These are phyloP conservation scores for Pteronotus mesoamericanus DNA, from an alignment of 2,797 vertebrate species.

Conservation along the genomic window DNA sequence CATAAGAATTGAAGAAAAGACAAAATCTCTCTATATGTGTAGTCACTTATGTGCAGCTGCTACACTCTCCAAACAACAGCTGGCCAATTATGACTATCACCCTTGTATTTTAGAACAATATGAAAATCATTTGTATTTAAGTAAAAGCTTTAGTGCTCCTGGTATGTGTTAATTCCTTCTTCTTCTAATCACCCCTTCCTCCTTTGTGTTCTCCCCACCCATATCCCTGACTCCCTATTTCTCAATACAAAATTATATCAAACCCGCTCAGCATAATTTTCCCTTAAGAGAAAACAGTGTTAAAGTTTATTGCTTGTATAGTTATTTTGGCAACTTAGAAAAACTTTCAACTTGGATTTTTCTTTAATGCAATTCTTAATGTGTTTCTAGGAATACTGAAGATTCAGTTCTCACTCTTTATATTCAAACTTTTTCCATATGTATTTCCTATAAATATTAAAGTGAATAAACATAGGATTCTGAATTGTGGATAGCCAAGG, in stretches of 20 bases:
- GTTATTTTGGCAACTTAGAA: constrained; percentile 36
- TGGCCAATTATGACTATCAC: constrained; percentile 35
- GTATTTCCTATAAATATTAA: constrained; percentile 33
- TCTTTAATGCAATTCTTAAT: not conserved
- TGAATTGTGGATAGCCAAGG: not conserved
- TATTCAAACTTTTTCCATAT: not conserved
- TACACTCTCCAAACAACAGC: not conserved
- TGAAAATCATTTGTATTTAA: constrained; percentile 42
- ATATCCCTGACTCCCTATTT: not conserved
- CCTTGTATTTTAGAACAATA: not conserved
- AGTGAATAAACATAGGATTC: not conserved
- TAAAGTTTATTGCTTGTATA: not conserved
- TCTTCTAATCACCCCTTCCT: not conserved
- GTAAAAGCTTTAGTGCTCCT: not conserved
- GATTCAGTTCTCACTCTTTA: not conserved
- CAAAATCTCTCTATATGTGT: not conserved
- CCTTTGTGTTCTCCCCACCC: not conserved
- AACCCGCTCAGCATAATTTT: not conserved
- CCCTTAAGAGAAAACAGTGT: not conserved
- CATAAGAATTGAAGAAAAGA: constrained; percentile 15
- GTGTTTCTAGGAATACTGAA: not conserved
- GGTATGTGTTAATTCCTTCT: not conserved
- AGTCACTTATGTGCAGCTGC: not conserved
- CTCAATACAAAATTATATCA: not conserved
- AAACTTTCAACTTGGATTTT: not conserved